Percentiles rank a stretch among this genome's conserved stretches.
phyloP scores from a whole-genome alignment of 2,113 vertebrate species.

The Cnemophilus loriae region DNA sequence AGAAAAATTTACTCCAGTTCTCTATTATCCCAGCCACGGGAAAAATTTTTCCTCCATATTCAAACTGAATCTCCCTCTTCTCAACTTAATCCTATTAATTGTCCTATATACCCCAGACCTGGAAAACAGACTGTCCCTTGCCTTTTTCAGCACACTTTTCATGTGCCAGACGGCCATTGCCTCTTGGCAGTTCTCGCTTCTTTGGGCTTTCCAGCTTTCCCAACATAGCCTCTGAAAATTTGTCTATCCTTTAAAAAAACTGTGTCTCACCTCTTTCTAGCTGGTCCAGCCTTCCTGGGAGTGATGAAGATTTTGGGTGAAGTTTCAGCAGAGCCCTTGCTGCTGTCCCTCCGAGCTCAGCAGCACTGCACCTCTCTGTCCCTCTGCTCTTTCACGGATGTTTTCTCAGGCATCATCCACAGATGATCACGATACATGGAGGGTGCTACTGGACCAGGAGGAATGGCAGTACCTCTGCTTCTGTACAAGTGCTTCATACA shows the following conservation, averaged over 20 bases:
- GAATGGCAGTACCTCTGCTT: neutral
- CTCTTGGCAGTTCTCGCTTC: neutral
- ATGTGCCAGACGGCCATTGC: neutral
- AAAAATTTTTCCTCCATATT: neutral
- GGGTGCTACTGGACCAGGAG: neutral
- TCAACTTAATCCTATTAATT: neutral
- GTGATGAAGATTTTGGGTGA: neutral
- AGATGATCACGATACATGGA: neutral
- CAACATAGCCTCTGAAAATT: neutral
- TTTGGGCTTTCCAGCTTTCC: neutral
- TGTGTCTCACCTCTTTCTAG: neutral
- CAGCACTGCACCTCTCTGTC: neutral
- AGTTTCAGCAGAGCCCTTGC: neutral
- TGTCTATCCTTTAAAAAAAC: neutral
- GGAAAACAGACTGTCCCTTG: neutral
- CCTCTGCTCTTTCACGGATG: neutral
- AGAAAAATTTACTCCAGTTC: neutral
- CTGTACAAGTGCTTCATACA: neutral
- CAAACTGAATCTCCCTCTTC: neutral
- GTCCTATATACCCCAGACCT: rapidly evolving
- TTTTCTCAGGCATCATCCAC: neutral
- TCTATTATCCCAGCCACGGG: neutral
- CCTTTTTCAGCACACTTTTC: neutral
- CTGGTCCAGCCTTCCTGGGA: neutral
- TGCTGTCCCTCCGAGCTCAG: neutral